A percentile compares a stretch with the other conserved stretches of the same genome.
phyloP scores from a whole-genome alignment of 2,888 invertebrate species.

The Dendrolimus pini region DNA sequence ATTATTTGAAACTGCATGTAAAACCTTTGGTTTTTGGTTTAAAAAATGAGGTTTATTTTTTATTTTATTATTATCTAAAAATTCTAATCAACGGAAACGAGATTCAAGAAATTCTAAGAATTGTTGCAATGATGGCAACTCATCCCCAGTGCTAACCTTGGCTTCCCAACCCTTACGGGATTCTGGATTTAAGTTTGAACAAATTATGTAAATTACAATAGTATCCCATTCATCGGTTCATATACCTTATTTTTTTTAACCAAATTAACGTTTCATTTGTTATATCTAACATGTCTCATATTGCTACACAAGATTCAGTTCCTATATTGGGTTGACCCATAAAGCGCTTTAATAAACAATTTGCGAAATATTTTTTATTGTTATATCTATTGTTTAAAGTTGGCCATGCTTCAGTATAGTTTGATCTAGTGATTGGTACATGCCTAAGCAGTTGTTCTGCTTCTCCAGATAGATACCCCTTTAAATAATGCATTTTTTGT shows the following conservation, averaged over 20 bases:
- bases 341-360: neutral
- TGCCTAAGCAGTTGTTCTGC: conserved; percentile 3
- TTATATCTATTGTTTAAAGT: conserved; percentile 6
- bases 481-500: conserved; percentile 1
- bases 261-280: neutral
- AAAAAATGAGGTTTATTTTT: too few relatives aligned
- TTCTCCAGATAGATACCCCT: conserved; percentile 7
- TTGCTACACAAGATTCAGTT: neutral
- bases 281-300: neutral
- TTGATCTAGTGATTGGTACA: conserved; percentile 5
- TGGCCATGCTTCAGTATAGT: conserved; percentile 7
- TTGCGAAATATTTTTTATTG: conserved; percentile 1
- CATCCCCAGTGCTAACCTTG: too few relatives aligned
- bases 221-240: neutral
- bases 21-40: too few relatives aligned
- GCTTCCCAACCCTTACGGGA: neutral
- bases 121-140: too few relatives aligned
- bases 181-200: neutral
- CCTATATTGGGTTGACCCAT: neutral
- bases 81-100: too few relatives aligned
- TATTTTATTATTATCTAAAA: too few relatives aligned
- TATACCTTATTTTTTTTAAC: neutral
- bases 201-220: neutral
- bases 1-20: too few relatives aligned
- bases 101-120: too few relatives aligned